These are phyloP conservation scores for Caiman crocodilus DNA, from an alignment of 2,797 vertebrate species.

Conservation along the genomic window DNA sequence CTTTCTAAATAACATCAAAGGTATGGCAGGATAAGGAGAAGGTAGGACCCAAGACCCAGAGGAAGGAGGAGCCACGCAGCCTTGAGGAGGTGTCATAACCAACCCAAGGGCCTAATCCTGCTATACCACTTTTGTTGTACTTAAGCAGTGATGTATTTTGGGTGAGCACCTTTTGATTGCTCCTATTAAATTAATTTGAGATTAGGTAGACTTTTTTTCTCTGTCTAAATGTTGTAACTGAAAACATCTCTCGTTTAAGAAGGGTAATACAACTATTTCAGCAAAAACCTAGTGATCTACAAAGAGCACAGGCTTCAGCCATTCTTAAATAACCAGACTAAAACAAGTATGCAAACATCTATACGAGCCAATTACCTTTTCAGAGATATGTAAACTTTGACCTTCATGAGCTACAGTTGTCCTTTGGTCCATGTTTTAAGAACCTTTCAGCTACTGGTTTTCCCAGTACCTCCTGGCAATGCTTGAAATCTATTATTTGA, in stretches of 20 bases:
- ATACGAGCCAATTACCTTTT: neutral
- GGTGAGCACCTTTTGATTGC: neutral
- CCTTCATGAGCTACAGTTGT: neutral
- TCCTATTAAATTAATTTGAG: neutral
- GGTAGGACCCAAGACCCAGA: too few species aligned
- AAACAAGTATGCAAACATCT: too few species aligned
- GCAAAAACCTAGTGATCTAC: neutral
- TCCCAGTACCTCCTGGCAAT: fast-evolving
- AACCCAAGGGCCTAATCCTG: too few species aligned
- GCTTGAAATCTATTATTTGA: neutral
- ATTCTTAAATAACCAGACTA: neutral
- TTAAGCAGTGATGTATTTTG: neutral
- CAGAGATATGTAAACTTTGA: neutral
- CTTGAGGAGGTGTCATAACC: too few species aligned
- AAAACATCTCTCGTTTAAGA: neutral
- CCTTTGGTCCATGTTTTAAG: neutral
- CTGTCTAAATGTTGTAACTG: neutral
- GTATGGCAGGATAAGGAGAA: too few species aligned
- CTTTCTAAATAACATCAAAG: too few species aligned
- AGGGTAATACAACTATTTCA: neutral
- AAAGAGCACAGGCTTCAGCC: neutral
- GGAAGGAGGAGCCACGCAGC: too few species aligned
- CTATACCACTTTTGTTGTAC: neutral
- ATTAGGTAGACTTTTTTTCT: neutral
- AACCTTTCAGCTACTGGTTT: neutral